phyloP scores from a whole-genome alignment of 2,797 vertebrate species.

The Gymnopithys bicolor region DNA sequence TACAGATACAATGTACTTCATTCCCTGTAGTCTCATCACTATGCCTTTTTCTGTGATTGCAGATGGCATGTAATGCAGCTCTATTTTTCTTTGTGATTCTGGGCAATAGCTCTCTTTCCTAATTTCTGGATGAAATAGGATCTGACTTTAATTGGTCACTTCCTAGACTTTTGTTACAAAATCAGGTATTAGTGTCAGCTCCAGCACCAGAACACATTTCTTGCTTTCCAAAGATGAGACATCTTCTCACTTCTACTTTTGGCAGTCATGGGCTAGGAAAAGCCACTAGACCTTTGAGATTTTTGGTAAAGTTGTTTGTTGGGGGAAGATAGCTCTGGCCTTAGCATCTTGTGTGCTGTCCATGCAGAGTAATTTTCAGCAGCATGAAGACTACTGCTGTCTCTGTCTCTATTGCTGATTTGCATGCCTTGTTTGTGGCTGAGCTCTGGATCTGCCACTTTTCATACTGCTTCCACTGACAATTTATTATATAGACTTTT shows the following conservation, averaged over 20 bases:
- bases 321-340: background rate
- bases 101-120: background rate
- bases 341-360: background rate
- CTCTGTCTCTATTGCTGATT: background rate
- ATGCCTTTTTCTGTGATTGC: background rate
- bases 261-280: background rate
- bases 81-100: background rate
- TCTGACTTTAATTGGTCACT: background rate
- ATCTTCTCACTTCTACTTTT: background rate
- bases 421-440: background rate
- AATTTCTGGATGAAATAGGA: background rate
- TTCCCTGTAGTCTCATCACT: background rate
- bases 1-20: background rate
- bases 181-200: background rate
- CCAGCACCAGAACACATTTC: background rate
- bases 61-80: background rate
- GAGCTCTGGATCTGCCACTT: background rate
- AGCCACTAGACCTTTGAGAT: background rate
- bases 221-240: background rate
- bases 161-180: background rate
- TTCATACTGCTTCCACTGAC: background rate
- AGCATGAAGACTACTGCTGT: accelerated
- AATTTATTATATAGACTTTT: background rate
- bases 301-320: background rate
- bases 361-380: background rate